Conservation (phyloP, 92 coral and sea anemone species). For the Blastomussa wellsi region DNA sequence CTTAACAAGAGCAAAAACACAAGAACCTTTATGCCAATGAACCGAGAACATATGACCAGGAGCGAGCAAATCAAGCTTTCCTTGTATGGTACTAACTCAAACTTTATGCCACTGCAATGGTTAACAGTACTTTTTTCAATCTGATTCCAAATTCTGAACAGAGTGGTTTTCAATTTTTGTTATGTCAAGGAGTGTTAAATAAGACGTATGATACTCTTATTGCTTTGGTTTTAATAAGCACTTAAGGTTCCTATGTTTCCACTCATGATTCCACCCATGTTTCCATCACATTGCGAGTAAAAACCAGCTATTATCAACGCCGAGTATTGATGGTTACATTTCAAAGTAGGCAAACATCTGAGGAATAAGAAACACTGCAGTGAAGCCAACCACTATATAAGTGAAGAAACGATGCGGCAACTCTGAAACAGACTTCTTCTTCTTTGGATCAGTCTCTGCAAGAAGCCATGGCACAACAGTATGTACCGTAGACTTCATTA, state of each 20-base stretch:
- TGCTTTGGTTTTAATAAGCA: neutral
- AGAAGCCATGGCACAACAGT: slow-evolving; percentile 75
- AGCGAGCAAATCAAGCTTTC: no score
- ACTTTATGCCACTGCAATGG: no score
- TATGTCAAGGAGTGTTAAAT: no score
- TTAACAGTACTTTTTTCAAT: no score
- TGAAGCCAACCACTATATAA: slow-evolving; percentile 74
- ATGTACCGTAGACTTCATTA: slow-evolving; percentile 73
- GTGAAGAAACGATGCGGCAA: slow-evolving; percentile 89
- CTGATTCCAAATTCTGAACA: no score
- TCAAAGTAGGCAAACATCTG: slow-evolving; percentile 67
- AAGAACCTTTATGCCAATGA: no score
- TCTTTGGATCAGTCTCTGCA: slow-evolving; percentile 71
- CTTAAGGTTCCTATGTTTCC: neutral
- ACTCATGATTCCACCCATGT: neutral
- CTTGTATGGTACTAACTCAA: no score
- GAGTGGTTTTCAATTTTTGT: no score
- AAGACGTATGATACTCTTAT: no score
- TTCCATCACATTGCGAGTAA: neutral
- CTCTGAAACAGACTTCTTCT: slow-evolving; percentile 70
- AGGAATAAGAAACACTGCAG: slow-evolving; percentile 77
- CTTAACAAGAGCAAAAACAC: no score
- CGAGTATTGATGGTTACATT: slow-evolving; percentile 28
- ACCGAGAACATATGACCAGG: no score
- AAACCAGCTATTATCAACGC: neutral